Evolutionary conservation across 1,140 invertebrate genomes (phyloP), one percentile per base, ranked within the genome.

Genomic region (Drosophila pandora): DNA sequence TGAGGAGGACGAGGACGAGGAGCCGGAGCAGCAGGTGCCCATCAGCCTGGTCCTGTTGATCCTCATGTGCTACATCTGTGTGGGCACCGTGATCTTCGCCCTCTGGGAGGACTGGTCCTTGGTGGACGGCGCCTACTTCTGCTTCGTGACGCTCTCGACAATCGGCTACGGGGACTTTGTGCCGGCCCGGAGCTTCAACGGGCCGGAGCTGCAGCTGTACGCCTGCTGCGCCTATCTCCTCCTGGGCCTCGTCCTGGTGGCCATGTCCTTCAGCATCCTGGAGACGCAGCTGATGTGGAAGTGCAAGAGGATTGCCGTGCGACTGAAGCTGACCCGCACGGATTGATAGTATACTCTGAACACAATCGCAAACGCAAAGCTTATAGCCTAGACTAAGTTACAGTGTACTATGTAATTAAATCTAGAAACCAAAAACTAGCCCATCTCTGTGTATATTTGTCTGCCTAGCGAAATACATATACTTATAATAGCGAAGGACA

Each of bases 191-290:
- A 94, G 93, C 21, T 93, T 94, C 2, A 94, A 93, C 75, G 94
- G 93, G 49, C 93, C 94, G 77, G 94, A 95, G 62, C 72, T 95
- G 23, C 96, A 97, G 90, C 93, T 97, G 64, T 94, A 97, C 28
- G 95, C 95, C 9, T 97, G 96, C 91, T 97, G 96, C 89, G 93
- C 97, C 1, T 98, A 98, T 91, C 91, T 98, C 34, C 93, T 98
- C 34, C 93, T 98, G 70, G 97, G 97, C 22, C 93, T 98, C 28
- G 96, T 97, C 10, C 92, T 98, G 30, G 95, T 98, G 74, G 97
- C 97, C 1, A 98, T 98, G 97, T 96, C 97, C 55, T 98, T 98
- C 87, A 97, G 96, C 91, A 93, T 98, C 30, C 95, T 98, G 62
- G 97, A 98, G 92, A 97, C 98, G 68, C 96, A 98, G 91, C 95